Percentiles rank a stretch among this genome's conserved stretches.
Evolutionary conservation across 2,888 invertebrate genomes (phyloP).

Genomic region (Ephialtes manifestator): DNA sequence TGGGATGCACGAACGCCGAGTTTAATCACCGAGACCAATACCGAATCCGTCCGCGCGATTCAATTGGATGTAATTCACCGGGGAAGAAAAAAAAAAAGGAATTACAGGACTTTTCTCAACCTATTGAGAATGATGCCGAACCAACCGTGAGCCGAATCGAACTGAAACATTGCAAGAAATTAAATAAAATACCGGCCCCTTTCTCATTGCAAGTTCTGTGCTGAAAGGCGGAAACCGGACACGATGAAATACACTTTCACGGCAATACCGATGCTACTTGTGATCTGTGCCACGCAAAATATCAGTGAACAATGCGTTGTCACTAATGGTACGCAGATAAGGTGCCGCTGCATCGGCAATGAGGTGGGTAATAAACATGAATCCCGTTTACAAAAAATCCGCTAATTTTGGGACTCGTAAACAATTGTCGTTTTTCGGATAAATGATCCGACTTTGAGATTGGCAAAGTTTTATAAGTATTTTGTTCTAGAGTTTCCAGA

Average conservation of each 20-base stretch:
- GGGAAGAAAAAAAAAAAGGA: neutral
- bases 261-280: conserved; percentile 27
- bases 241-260: conserved; percentile 60
- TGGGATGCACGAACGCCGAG: conserved; percentile 36
- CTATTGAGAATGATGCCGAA: conserved; percentile 24
- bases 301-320: conserved; percentile 74
- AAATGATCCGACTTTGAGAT: no score
- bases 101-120: conserved; percentile 19
- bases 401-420: neutral
- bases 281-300: conserved; percentile 31
- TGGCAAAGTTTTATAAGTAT: no score
- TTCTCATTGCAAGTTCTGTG: neutral
- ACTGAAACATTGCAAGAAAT: conserved; percentile 20
- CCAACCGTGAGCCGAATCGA: neutral
- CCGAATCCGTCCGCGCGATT: conserved; percentile 15
- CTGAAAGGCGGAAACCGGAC: neutral
- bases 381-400: neutral
- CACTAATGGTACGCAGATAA: conserved; percentile 66
- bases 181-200: neutral
- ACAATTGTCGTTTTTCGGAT: neutral
- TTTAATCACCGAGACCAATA: conserved; percentile 49
- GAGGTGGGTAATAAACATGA: conserved; percentile 71
- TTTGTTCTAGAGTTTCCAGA: no score
- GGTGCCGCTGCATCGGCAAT: conserved; percentile 74
- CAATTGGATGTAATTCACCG: conserved; percentile 51